These are phyloP conservation scores for Lamellibrachia satsuma DNA, from an alignment of 2,888 invertebrate genomes.

Conservation along the genomic window DNA sequence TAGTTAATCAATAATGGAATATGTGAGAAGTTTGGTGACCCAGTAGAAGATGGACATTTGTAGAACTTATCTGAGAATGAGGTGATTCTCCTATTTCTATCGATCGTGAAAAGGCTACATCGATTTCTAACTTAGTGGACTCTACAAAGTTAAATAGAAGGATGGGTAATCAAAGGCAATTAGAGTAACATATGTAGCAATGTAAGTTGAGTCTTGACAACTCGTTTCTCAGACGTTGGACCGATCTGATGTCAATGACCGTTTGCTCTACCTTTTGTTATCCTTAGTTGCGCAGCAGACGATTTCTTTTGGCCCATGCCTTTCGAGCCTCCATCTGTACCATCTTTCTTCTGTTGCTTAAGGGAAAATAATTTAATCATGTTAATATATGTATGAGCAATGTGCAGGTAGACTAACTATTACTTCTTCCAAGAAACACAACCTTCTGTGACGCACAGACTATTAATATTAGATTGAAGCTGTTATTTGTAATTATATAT, in stretches of 20 bases:
- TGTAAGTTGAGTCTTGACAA: not conserved
- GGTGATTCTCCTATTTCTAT: not conserved
- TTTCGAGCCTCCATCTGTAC: constrained; percentile 51
- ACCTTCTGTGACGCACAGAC: constrained; percentile 12
- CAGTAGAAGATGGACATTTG: too few species aligned
- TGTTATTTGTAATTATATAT: not conserved
- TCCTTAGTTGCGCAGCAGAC: constrained; percentile 94
- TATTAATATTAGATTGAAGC: constrained; percentile 12
- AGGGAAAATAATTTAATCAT: constrained; percentile 99
- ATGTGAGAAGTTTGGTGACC: too few species aligned
- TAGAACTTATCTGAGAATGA: too few species aligned
- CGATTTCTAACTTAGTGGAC: not conserved
- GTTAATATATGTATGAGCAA: constrained; percentile 19
- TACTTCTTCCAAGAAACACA: not conserved
- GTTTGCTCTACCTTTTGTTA: constrained; percentile 85
- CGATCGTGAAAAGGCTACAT: not conserved
- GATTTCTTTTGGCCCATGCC: constrained; percentile 75
- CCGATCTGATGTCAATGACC: not conserved
- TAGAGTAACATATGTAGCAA: not conserved
- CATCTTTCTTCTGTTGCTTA: constrained; percentile 98
- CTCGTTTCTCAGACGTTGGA: not conserved
- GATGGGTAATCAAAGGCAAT: not conserved
- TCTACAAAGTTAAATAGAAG: not conserved
- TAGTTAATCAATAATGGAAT: too few species aligned
- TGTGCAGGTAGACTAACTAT: constrained; percentile 8